Base-by-base conservation (phyloP, 2,113 vertebrate species). In the Etheostoma spectabile region DNA sequence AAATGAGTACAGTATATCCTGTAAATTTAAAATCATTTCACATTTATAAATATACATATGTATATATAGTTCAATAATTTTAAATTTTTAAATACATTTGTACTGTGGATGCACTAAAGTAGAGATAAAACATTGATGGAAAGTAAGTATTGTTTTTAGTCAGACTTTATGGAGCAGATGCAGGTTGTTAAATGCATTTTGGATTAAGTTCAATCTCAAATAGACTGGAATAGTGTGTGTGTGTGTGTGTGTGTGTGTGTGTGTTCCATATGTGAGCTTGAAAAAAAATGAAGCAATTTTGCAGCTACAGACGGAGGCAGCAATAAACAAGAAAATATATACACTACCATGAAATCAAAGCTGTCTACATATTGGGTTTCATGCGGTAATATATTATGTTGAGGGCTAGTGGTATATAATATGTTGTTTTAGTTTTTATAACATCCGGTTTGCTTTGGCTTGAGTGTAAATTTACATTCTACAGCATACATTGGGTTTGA, bases 191-290 rank as follows among this genome's bases (percentile, higher is more conserved):
- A 63, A 67, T 66, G 30, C 16, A 76, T 21, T 76, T 38, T 66
- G 72, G 71, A 59, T 30, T 5, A 35, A 24, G 57, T 46, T 61
- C 48, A 49, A 30, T 22, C 49, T 51, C 5, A 57, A 67, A 69
- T 14, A 53, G 7, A 5, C 65, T 53, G 77, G 59, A 46, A 21
- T 53, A 6, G 6, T 27, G 22, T 51, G 22, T 21, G 69, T 59
- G 33, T 65, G 33, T 57, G 15, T 55, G 52, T 57, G 45, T 66
- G 45, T 67, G 33, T 65, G 33, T 57, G 15, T 55, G 52, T 57
- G 46, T 66, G 45, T 67, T 45, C 53, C 76, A 83, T 5, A 80
- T 86, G 70, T 67, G 70, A 61, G 13, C 18, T 33, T 22, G 3
- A 49, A 22, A 53, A 22, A 53, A n/a, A 22, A 74, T 30, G 30